These are phyloP conservation scores for Melanotaenia maccullochi DNA, from an alignment of 2,797 vertebrate genomes.

Conservation along the genomic window DNA sequence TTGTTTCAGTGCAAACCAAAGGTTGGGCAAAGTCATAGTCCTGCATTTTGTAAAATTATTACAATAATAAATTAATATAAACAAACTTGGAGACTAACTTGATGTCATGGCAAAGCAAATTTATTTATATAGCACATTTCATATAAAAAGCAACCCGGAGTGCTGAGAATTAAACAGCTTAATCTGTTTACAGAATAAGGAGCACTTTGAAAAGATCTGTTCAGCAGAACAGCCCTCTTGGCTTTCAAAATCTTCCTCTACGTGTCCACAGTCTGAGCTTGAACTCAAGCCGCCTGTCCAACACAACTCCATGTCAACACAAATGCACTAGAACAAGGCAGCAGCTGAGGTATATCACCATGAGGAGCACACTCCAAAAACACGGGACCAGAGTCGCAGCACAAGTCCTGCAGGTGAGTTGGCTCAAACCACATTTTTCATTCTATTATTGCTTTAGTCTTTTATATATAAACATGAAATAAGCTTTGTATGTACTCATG, in stretches of 20 bases:
- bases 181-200: too few relatives aligned
- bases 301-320: too few relatives aligned
- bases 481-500: not conserved
- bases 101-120: too few relatives aligned
- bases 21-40: too few relatives aligned
- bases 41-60: too few relatives aligned
- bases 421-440: not conserved
- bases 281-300: not conserved
- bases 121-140: too few relatives aligned
- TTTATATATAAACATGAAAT: not conserved
- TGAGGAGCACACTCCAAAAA: slow-evolving; percentile 11
- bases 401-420: slow-evolving; percentile 1
- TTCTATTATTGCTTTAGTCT: not conserved
- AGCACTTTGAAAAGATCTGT: too few relatives aligned
- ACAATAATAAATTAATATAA: too few relatives aligned
- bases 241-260: not conserved
- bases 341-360: not conserved
- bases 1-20: too few relatives aligned
- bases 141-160: too few relatives aligned
- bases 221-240: not conserved
- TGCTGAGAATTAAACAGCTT: too few relatives aligned
- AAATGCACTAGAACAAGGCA: not conserved
- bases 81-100: too few relatives aligned
- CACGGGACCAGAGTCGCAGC: slow-evolving; percentile 3
- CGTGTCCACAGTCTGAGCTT: accelerated